Evolutionary conservation across 2,113 vertebrate species (phyloP).

Genomic region (Columbina picui): DNA sequence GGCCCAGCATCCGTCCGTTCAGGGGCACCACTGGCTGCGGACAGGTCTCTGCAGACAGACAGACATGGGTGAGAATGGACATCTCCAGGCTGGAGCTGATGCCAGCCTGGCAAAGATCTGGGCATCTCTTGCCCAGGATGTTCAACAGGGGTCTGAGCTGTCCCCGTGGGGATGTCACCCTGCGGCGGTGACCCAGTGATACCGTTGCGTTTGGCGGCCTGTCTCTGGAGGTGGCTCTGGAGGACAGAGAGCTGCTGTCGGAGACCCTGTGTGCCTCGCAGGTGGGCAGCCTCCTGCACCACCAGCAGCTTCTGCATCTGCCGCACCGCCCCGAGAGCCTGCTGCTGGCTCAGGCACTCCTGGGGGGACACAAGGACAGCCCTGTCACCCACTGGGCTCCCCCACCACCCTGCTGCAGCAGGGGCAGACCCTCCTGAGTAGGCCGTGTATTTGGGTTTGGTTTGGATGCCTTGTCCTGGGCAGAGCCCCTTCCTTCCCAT

Average conservation of each 20-base stretch:
- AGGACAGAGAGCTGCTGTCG: conserved; percentile 83
- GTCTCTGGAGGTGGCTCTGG: conserved; percentile 70
- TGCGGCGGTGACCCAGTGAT: rapidly evolving
- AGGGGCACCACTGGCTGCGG: conserved; percentile 67
- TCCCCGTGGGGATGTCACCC: rapidly evolving
- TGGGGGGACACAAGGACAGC: not conserved
- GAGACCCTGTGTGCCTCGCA: conserved; percentile 75
- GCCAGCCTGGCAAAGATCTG: rapidly evolving
- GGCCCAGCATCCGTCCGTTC: conserved; percentile 82
- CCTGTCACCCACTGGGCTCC: rapidly evolving
- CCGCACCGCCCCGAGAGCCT: conserved; percentile 73
- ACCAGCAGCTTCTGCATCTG: conserved; percentile 87
- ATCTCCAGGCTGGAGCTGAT: rapidly evolving
- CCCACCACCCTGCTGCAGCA: not conserved
- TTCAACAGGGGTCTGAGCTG: rapidly evolving
- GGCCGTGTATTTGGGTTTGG: not conserved
- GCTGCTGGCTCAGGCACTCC: conserved; percentile 80
- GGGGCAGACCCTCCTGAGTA: not conserved
- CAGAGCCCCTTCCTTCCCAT: not conserved
- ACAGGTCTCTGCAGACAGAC: conserved; percentile 74
- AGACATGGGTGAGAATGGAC: not conserved
- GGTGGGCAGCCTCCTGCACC: conserved; percentile 81
- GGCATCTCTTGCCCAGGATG: not conserved
- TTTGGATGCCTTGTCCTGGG: not conserved
- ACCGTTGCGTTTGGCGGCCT: conserved; percentile 75